Percentiles rank a stretch among this genome's conserved stretches.
Conservation (phyloP, 2,797 vertebrate species). For the Brachyrhaphis roseni region DNA sequence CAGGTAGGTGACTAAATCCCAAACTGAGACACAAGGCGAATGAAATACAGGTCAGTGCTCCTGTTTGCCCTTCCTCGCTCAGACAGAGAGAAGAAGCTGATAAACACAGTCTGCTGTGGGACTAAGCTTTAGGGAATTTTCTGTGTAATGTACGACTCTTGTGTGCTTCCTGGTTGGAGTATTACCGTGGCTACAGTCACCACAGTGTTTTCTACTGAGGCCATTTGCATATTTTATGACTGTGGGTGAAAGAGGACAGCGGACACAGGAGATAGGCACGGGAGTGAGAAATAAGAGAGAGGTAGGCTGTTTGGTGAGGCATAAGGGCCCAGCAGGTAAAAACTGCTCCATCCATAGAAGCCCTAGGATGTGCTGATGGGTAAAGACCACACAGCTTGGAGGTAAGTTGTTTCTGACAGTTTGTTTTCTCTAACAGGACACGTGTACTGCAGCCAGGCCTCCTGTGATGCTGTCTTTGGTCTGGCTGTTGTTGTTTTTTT, state of each 20-base stretch:
- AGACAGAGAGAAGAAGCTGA: conserved; percentile 32
- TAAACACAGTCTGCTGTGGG: conserved; percentile 35
- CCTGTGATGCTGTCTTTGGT: conserved; percentile 39
- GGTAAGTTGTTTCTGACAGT: conserved; percentile 69
- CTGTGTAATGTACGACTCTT: conserved; percentile 71
- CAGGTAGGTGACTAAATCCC: conserved; percentile 48
- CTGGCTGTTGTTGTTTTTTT: conserved; percentile 38
- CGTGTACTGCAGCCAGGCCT: conserved; percentile 42
- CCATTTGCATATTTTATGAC: conserved; percentile 81
- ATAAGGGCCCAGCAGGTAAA: conserved; percentile 23
- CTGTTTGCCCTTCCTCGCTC: conserved; percentile 23
- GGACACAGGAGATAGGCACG: conserved; percentile 15
- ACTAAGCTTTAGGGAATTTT: conserved; percentile 41
- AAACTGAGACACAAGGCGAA: conserved; percentile 21
- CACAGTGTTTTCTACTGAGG: conserved; percentile 55
- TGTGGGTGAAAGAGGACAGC: conserved; percentile 55
- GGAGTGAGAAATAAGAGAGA: conserved; percentile 6
- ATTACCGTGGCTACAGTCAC: conserved; percentile 70
- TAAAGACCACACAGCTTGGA: conserved; percentile 43
- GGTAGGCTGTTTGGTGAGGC: background rate
- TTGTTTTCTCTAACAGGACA: conserved; percentile 53
- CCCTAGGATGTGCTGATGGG: conserved; percentile 59
- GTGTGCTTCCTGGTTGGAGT: conserved; percentile 42
- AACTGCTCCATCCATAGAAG: conserved; percentile 6
- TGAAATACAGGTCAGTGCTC: conserved; percentile 44